phyloP scores from a whole-genome alignment of 2,888 invertebrate genomes.

The Sphecodes monilicornis region DNA sequence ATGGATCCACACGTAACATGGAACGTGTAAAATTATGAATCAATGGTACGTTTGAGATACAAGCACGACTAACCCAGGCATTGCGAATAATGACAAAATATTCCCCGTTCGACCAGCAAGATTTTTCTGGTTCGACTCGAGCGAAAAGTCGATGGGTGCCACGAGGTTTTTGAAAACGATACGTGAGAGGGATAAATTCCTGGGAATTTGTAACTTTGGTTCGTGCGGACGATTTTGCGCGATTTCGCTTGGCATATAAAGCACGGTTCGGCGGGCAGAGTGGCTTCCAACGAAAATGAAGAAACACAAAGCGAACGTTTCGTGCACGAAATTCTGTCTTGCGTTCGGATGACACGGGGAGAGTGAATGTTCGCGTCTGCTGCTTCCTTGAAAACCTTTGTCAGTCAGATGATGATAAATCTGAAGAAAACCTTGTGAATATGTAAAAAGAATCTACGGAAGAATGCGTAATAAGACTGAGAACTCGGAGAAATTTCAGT shows the following conservation, averaged over 20 bases:
- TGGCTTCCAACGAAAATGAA: neutral
- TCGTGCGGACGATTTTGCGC: slow-evolving; percentile 29
- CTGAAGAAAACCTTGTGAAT: slow-evolving; percentile 8
- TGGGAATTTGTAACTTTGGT: neutral
- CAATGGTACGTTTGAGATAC: neutral
- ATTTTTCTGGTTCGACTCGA: neutral
- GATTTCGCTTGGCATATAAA: slow-evolving; percentile 41
- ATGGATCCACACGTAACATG: no score
- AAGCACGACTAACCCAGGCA: neutral
- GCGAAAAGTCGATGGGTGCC: slow-evolving; percentile 3
- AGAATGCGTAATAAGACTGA: neutral
- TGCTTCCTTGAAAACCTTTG: neutral
- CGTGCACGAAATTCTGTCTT: slow-evolving; percentile 25
- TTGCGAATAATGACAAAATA: neutral
- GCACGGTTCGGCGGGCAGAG: slow-evolving; percentile 4
- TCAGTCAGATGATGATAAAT: slow-evolving; percentile 5
- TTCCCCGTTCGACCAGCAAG: slow-evolving; percentile 2
- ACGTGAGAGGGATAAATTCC: slow-evolving; percentile 41
- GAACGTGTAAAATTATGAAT: no score
- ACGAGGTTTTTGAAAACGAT: slow-evolving; percentile 24
- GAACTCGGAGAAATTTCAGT: neutral
- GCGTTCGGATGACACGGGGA: slow-evolving; percentile 6
- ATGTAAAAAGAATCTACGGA: neutral
- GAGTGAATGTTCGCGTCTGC: neutral
- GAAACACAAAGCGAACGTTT: neutral